Evolutionary conservation across 2,888 invertebrate genomes (phyloP).

Genomic region (Minunthozetes semirufus): DNA sequence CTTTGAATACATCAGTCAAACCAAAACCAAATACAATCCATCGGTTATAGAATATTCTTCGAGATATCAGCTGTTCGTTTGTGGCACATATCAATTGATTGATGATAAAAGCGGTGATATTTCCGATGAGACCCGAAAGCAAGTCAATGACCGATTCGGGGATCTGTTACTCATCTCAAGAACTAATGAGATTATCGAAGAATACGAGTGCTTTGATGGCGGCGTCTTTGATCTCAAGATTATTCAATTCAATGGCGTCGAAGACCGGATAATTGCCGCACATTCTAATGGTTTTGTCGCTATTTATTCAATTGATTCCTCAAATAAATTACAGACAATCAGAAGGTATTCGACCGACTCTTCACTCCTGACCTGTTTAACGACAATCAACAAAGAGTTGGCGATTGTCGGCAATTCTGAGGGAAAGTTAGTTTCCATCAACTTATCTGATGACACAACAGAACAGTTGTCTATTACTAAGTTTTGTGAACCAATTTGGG

Average conservation of each 20-base stretch:
- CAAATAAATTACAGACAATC: not conserved
- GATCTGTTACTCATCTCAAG: slow-evolving; percentile 16
- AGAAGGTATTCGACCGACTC: slow-evolving; percentile 1
- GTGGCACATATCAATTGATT: slow-evolving; percentile 26
- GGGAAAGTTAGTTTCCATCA: slow-evolving; percentile 3
- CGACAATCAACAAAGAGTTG: not conserved
- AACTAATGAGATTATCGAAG: not conserved
- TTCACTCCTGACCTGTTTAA: slow-evolving; percentile 18
- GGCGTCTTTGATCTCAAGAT: slow-evolving; percentile 30
- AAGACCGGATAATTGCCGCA: not conserved
- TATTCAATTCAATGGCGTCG: not conserved
- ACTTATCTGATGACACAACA: not conserved
- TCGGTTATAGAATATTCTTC: slow-evolving; percentile 14
- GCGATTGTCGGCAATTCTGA: slow-evolving; percentile 24
- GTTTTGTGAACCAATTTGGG: not conserved
- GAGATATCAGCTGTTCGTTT: slow-evolving; percentile 7
- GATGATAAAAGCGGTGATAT: not conserved
- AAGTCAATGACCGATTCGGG: slow-evolving; percentile 28
- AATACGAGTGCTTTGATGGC: slow-evolving; percentile 22
- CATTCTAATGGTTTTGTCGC: slow-evolving; percentile 25
- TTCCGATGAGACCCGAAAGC: not conserved
- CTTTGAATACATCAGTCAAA: not conserved
- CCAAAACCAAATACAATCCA: slow-evolving; percentile 7
- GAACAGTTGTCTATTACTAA: not conserved
- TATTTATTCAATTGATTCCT: not conserved